Base-by-base conservation (phyloP, 2,797 vertebrate species). In the Microctenopoma stevenorrisi region DNA sequence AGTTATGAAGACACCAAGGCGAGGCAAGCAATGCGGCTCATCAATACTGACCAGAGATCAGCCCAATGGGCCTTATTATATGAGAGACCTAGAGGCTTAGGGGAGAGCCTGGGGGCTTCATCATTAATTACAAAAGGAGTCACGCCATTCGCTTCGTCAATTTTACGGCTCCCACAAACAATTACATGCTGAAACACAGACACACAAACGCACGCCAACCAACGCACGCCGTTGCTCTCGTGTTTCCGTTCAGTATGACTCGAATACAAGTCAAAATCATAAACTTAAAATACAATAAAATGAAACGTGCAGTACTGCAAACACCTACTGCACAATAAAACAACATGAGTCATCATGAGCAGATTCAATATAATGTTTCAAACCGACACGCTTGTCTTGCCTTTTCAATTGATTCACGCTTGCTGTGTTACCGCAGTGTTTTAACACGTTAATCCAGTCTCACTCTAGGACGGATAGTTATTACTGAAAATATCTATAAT, bases 31-130 rank as follows among this genome's bases (percentile, higher is more conserved):
- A 42, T 25, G 70, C 52, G 26, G 78, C 71, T 87, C 78, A 78
- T 92, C 81, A 52, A 92, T 91, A 88, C 73, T 71, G 83, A 90
- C 78, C 72, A 76, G 60, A 84, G 74, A 88, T 85, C 83, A 81
- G 79, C 86, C 79, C 81, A 57, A 22, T 62, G 72, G 88, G 87
- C 76, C 85, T 93, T 87, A 92, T 92, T 93, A 93, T 82, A 72
- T 40, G 52, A 55, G 60, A 68, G 78, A 81, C 86, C 77, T 64
- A 76, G 64, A 76, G 76, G 77, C 72, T 76, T 72, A 80, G 78
- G 70, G 50, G 53, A 26, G 70, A 55, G 66, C 67, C 68, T 50
- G 16, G 16, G 70, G 66, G 51, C 66, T 16, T 35, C 11, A 10
- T 70, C 81, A 72, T 69, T 86, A 74, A 83, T 90, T 81, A 77